Base-by-base conservation (phyloP, 1,140 invertebrate species). In the Drosophila kanapiae region DNA sequence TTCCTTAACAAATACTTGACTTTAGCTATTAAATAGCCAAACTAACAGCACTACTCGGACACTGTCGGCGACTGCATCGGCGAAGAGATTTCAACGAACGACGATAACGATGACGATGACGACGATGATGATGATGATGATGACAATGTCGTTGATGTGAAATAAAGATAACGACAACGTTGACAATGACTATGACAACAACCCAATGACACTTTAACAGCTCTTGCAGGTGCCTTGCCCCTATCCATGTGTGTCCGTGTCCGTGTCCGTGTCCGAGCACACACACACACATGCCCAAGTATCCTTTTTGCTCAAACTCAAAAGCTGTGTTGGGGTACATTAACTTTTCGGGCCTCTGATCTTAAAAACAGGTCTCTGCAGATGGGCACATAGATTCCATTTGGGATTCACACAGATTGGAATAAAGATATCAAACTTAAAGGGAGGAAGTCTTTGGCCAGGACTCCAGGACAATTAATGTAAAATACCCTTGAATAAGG, bases 101-200 rank as follows among this genome's bases (percentile, higher is more conserved):
- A 62, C 42, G 42, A 60, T 53, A 33, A 51, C 49, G 49, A 51
- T 51, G 8, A 42, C 45, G 58, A 62, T 45, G 38, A 63, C 33
- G 40, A 38, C 23, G 43, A 33, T 29, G 60, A 33, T 49, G 43
- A 61, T 45, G 77, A 80, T 80, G 84, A 80, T 88, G 80, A 88
- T 84, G 84, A 87, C 84, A 83, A 87, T 87, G 84, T 88, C 85
- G 84, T 87, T 87, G 84, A 87, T 87, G 84, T 80, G 85, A 88
- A 88, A 87, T 87, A 87, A 87, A 87, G 84, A 87, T 87, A 87
- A 87, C 85, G 84, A 84, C 84, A 88, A 88, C 84, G 84, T 88
- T 87, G 84, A 87, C 84, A 87, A 87, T 84, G 84, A 88, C 84
- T 84, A 84, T 88, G 84, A 80, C 84, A 87, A 87, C 84, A 88